Percentiles rank a stretch among this genome's conserved stretches.
Conservation (phyloP, 2,113 vertebrate species). For the Oryzias melastigma region DNA sequence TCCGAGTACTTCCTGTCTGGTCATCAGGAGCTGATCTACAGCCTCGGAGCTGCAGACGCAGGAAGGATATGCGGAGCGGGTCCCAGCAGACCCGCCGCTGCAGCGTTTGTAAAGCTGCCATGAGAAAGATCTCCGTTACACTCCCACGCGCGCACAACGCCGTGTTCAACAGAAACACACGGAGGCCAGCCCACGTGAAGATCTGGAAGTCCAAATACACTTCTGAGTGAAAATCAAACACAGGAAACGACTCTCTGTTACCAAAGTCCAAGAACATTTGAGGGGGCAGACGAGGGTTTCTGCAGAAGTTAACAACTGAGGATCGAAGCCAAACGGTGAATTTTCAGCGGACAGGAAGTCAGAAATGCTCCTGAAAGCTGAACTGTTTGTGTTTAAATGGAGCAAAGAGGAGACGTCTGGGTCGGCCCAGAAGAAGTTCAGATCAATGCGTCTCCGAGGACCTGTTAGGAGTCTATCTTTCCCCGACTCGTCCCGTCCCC, state of each 20-base stretch:
- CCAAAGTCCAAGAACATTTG: not conserved
- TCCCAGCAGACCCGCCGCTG: constrained; percentile 52
- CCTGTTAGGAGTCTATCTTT: constrained; percentile 65
- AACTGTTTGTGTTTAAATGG: constrained; percentile 62
- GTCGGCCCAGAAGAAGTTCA: constrained; percentile 64
- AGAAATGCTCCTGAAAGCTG: constrained; percentile 17
- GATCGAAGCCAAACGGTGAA: constrained; percentile 14
- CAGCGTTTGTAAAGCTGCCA: constrained; percentile 36
- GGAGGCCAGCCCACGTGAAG: constrained; percentile 20
- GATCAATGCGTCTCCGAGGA: constrained; percentile 74
- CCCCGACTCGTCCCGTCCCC: constrained; percentile 41
- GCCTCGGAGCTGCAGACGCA: constrained; percentile 45
- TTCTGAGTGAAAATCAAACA: too few relatives aligned
- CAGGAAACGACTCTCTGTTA: too few relatives aligned
- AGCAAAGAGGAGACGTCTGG: constrained; percentile 63
- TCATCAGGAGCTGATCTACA: constrained; percentile 48
- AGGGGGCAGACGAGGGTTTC: constrained; percentile 15
- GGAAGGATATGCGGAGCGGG: constrained; percentile 62
- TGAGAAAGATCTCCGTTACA: constrained; percentile 54
- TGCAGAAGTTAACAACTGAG: constrained; percentile 20
- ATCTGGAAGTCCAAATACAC: not conserved
- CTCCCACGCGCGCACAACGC: constrained; percentile 36
- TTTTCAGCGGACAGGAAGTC: constrained; percentile 13
- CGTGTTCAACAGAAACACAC: constrained; percentile 26
- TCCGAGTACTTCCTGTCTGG: constrained; percentile 52